These are phyloP conservation scores for Chaetophractus vellerosus DNA, from an alignment of 2,797 vertebrate genomes.

Conservation along the genomic window DNA sequence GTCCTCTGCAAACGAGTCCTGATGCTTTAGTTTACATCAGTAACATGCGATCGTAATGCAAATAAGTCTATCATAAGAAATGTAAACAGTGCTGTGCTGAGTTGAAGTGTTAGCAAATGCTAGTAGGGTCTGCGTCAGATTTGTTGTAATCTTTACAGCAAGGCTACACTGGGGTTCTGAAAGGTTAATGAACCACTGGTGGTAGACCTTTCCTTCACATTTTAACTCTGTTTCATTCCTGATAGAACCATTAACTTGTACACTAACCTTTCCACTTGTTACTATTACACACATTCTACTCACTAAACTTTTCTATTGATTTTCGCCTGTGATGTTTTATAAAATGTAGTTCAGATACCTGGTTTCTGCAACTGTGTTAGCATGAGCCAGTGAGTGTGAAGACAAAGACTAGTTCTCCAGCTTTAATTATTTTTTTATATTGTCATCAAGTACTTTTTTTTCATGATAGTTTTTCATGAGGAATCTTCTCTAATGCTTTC, in stretches of 20 bases:
- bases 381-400: slow-evolving; percentile 68
- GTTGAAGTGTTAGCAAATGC: slow-evolving; percentile 83
- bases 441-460: slow-evolving; percentile 61
- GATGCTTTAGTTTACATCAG: slow-evolving; percentile 63
- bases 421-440: slow-evolving; percentile 79
- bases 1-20: slow-evolving; percentile 7
- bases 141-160: slow-evolving; percentile 89
- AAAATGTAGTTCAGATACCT: slow-evolving; percentile 90
- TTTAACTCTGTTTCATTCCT: slow-evolving; percentile 95
- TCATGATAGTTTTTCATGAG: slow-evolving; percentile 66
- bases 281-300: slow-evolving; percentile 94
- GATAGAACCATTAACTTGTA: slow-evolving; percentile 97
- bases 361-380: slow-evolving; percentile 80
- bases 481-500: neutral
- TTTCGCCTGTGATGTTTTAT: slow-evolving; percentile 89
- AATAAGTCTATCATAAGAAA: slow-evolving; percentile 77
- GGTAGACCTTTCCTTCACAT: slow-evolving; percentile 95
- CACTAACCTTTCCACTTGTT: slow-evolving; percentile 95
- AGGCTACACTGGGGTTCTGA: slow-evolving; percentile 92
- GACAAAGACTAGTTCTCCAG: slow-evolving; percentile 86
- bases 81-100: slow-evolving; percentile 66
- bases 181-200: slow-evolving; percentile 98
- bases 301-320: slow-evolving; percentile 96
- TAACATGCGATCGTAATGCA: slow-evolving; percentile 21
- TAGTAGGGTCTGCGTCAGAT: slow-evolving; percentile 84